Evolutionary conservation across 1,140 invertebrate species (phyloP).

Genomic region (Calliphora vicina): DNA sequence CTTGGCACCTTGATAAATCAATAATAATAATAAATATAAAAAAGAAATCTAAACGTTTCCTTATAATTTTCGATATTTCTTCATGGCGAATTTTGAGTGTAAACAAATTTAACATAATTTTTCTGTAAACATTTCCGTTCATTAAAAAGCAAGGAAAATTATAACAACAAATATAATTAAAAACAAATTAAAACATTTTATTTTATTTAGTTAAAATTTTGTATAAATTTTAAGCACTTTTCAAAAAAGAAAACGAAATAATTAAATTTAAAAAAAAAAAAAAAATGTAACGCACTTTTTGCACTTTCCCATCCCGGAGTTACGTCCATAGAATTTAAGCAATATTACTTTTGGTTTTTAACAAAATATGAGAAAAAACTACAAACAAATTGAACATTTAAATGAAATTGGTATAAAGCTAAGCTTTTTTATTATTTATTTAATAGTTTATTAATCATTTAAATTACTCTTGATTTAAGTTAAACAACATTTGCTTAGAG

Average conservation of each 20-base stretch:
- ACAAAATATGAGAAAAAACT: neutral
- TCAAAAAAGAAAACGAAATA: slow-evolving; percentile 1
- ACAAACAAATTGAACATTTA: neutral
- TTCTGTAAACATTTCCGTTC: slow-evolving; percentile 8
- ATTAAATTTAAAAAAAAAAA: neutral
- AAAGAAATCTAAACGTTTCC: neutral
- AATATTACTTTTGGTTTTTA: slow-evolving; percentile 40
- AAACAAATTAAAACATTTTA: neutral
- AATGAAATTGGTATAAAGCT: neutral
- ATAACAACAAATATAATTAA: too few relatives aligned
- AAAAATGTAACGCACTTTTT: slow-evolving; percentile 39
- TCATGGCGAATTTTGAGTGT: too few relatives aligned
- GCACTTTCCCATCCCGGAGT: slow-evolving; percentile 45
- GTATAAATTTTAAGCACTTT: neutral
- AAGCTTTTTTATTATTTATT: slow-evolving; percentile 3
- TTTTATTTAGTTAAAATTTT: neutral
- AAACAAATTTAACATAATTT: too few relatives aligned
- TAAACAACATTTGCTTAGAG: too few relatives aligned
- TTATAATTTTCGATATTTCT: too few relatives aligned
- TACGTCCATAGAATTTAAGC: slow-evolving; percentile 62
- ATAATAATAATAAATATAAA: neutral
- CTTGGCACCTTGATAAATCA: neutral
- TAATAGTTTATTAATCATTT: neutral
- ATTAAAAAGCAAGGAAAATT: slow-evolving; percentile 5
- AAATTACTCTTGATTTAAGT: neutral